Conservation (phyloP, 2,888 invertebrate genomes). For the Abrostola tripartita region DNA sequence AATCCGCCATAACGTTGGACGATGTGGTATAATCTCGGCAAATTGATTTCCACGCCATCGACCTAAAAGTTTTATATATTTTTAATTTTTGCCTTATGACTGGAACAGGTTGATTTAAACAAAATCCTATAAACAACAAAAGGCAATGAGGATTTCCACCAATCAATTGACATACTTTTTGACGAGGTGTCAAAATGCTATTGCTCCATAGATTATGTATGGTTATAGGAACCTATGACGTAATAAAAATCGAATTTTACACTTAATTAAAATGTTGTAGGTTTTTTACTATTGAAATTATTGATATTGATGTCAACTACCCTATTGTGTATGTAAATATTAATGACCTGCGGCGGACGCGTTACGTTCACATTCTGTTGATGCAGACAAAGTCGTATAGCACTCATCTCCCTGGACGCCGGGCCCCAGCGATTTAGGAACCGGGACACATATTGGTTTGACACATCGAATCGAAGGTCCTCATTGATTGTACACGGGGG, state of each 20-base stretch:
- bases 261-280: no score
- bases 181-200: no score
- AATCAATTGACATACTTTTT: no score
- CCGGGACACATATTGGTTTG: constrained; percentile 96
- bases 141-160: no score
- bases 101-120: no score
- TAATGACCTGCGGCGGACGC: constrained; percentile 93
- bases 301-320: no score
- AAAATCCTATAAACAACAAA: no score
- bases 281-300: no score
- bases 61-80: constrained; percentile 84
- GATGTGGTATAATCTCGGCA: constrained; percentile 94
- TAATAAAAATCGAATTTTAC: no score
- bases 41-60: constrained; percentile 96
- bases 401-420: constrained; percentile 94
- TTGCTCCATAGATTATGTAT: no score
- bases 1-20: constrained; percentile 96
- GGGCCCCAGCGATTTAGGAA: constrained; percentile 97
- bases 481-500: constrained; percentile 94
- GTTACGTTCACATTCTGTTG: constrained; percentile 92
- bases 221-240: no score
- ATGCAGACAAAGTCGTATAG: constrained; percentile 94
- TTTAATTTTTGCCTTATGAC: neutral
- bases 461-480: constrained; percentile 95
- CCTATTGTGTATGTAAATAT: neutral